phyloP scores from a whole-genome alignment of 2,888 invertebrate species.

The Tenthredo amoena region DNA sequence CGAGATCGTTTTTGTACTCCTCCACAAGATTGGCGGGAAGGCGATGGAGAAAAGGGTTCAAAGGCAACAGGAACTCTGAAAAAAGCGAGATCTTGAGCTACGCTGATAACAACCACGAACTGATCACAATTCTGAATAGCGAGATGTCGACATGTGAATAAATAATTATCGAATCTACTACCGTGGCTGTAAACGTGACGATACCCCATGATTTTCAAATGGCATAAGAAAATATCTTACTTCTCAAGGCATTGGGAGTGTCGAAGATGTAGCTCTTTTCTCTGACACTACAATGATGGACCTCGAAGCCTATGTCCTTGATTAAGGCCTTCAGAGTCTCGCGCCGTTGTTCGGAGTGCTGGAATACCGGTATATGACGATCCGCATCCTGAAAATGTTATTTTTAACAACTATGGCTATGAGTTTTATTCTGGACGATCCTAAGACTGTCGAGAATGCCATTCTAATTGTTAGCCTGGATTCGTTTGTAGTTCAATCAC shows the following conservation, averaged over 20 bases:
- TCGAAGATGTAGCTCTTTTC: slow-evolving; percentile 82
- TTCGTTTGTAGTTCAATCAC: no score
- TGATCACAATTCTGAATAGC: background rate
- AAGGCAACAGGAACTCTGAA: slow-evolving; percentile 84
- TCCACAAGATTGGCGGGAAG: slow-evolving; percentile 82
- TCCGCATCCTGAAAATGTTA: slow-evolving; percentile 80
- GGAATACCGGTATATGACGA: slow-evolving; percentile 85
- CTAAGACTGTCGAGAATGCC: background rate
- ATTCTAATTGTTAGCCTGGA: no score
- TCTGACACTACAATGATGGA: slow-evolving; percentile 81
- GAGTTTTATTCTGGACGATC: background rate
- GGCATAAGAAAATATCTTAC: slow-evolving; percentile 74
- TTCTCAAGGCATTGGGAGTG: slow-evolving; percentile 80
- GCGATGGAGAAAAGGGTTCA: slow-evolving; percentile 83
- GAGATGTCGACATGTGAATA: background rate
- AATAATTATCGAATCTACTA: background rate
- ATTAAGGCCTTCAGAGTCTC: slow-evolving; percentile 80
- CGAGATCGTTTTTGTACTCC: slow-evolving; percentile 83
- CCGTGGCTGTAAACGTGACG: background rate
- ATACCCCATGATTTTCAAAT: background rate
- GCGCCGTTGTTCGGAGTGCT: slow-evolving; percentile 82
- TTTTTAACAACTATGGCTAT: background rate
- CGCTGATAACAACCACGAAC: no score
- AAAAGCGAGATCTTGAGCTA: slow-evolving; percentile 65
- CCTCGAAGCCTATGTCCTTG: slow-evolving; percentile 82